Conservation (phyloP, 2,797 vertebrate genomes). For the Aythya fuligula region DNA sequence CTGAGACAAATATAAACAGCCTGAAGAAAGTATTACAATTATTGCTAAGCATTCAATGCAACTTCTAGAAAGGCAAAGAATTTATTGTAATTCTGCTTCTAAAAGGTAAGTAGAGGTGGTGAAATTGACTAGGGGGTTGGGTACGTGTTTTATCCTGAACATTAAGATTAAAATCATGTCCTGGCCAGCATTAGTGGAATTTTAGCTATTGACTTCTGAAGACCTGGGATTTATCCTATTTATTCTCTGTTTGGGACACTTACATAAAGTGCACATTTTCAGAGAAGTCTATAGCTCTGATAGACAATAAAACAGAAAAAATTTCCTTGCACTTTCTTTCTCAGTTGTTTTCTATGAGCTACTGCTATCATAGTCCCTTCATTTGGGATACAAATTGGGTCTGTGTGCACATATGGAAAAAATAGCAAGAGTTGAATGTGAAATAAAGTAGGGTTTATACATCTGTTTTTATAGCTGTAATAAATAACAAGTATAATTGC, state of each 20-base stretch:
- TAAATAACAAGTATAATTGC: conserved; percentile 21
- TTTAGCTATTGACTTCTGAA: not conserved
- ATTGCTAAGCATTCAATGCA: not conserved
- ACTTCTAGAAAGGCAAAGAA: not conserved
- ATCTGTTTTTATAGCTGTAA: conserved; percentile 19
- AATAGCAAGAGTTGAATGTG: conserved; percentile 2
- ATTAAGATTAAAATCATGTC: not conserved
- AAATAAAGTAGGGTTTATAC: conserved; percentile 15
- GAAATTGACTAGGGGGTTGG: not conserved
- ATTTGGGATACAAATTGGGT: conserved; percentile 10
- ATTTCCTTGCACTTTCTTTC: not conserved
- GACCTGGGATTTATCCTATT: not conserved
- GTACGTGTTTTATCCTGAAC: not conserved
- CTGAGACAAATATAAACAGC: not conserved
- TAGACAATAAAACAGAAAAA: not conserved
- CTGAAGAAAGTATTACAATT: not conserved
- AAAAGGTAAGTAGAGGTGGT: not conserved
- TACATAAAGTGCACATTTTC: not conserved
- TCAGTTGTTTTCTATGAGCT: not conserved
- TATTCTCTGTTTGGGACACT: not conserved
- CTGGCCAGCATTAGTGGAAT: not conserved
- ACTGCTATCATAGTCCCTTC: not conserved
- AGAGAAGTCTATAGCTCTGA: not conserved
- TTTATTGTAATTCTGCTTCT: not conserved
- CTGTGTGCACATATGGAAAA: not conserved